Conservation (phyloP, 2,797 vertebrate species). For the Eupleurogrammus muticus region DNA sequence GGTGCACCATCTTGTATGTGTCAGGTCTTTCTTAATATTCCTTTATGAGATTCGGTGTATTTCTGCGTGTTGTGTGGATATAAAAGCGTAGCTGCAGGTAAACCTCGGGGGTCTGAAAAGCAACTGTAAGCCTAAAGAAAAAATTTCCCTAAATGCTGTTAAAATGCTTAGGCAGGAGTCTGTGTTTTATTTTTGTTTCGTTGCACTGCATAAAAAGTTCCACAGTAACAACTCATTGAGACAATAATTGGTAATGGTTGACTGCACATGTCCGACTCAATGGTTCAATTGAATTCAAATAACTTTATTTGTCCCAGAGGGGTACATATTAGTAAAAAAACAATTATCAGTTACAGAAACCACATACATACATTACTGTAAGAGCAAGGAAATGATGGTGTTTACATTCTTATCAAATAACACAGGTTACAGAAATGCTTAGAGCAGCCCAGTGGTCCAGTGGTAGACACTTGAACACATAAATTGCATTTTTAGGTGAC, state of each 20-base stretch:
- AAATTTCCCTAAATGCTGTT: slow-evolving; percentile 32
- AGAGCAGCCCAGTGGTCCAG: too few species aligned
- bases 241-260: not conserved
- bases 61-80: slow-evolving; percentile 15
- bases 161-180: slow-evolving; percentile 49
- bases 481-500: too few species aligned
- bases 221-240: not conserved
- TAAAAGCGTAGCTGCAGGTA: slow-evolving; percentile 22
- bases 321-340: too few species aligned
- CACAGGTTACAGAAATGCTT: too few species aligned
- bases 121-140: slow-evolving; percentile 40
- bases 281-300: not conserved
- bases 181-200: not conserved
- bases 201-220: not conserved
- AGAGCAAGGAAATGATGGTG: too few species aligned
- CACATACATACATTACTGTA: too few species aligned
- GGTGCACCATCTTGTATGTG: not conserved
- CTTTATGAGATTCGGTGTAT: slow-evolving; percentile 43
- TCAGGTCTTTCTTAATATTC: slow-evolving; percentile 22
- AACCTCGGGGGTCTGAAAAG: slow-evolving; percentile 41
- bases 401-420: too few species aligned
- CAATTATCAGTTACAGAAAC: too few species aligned
- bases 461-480: too few species aligned
- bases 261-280: not conserved
- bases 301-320: too few species aligned